A percentile compares a stretch with the other conserved stretches of the same genome.
Conservation (phyloP, 1,140 invertebrate species). For the Trypoxylus dichotomus region DNA sequence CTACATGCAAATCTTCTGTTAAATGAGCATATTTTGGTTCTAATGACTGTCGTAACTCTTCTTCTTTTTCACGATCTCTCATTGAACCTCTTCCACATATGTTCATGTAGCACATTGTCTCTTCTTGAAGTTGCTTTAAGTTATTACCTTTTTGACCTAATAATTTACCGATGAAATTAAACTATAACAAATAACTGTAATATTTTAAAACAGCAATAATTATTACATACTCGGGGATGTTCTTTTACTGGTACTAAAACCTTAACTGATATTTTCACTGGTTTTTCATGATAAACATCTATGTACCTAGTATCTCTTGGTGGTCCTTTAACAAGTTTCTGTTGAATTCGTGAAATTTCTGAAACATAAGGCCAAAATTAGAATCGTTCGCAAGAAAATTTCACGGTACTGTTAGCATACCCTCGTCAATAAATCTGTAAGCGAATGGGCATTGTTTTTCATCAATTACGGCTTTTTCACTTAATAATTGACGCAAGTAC, state of each 20-base stretch:
- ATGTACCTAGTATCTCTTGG: constrained; percentile 50
- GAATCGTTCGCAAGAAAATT: background rate
- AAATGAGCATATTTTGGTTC: constrained; percentile 89
- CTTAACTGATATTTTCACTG: constrained; percentile 77
- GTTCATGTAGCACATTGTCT: constrained; percentile 92
- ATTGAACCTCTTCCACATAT: constrained; percentile 88
- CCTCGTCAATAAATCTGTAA: constrained; percentile 70
- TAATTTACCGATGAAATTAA: constrained; percentile 91
- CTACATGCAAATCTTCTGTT: constrained; percentile 86
- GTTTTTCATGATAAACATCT: constrained; percentile 81
- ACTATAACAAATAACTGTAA: constrained; percentile 60
- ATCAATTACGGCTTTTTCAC: constrained; percentile 74
- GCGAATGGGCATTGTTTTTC: constrained; percentile 69
- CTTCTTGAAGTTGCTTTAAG: constrained; percentile 85
- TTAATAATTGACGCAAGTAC: constrained; percentile 73
- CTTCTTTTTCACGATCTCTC: constrained; percentile 88
- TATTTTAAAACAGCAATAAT: background rate
- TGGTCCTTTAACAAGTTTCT: constrained; percentile 15
- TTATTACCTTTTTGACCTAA: constrained; percentile 90
- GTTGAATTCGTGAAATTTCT: background rate
- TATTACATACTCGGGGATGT: constrained; percentile 72
- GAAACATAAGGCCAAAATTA: background rate
- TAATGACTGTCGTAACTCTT: constrained; percentile 78
- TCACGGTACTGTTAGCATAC: constrained; percentile 45
- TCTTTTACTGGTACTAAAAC: constrained; percentile 79